Evolutionary conservation across 1,140 invertebrate genomes (phyloP).

Genomic region (Callitettix versicolor): DNA sequence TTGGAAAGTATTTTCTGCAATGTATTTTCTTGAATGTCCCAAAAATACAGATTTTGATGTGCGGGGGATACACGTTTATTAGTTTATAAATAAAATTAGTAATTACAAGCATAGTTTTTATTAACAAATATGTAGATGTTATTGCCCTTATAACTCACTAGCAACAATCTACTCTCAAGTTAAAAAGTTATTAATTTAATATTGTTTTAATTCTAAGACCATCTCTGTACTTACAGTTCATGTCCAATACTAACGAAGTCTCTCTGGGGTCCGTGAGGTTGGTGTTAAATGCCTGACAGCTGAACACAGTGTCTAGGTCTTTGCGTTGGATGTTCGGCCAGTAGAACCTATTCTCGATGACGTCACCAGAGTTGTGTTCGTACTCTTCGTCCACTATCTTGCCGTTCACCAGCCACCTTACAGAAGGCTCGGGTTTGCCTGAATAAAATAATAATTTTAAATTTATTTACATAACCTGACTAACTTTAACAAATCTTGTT

Average conservation of each 20-base stretch:
- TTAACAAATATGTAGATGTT: too few relatives aligned
- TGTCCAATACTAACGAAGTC: slow-evolving; percentile 61
- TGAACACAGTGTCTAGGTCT: slow-evolving; percentile 72
- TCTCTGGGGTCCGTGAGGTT: slow-evolving; percentile 63
- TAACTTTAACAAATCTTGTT: neutral
- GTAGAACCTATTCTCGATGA: slow-evolving; percentile 71
- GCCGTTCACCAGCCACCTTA: slow-evolving; percentile 60
- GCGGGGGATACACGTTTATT: too few relatives aligned
- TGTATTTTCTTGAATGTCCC: too few relatives aligned
- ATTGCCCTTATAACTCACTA: too few relatives aligned
- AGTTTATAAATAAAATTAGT: too few relatives aligned
- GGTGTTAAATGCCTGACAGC: slow-evolving; percentile 75
- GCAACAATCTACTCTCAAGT: too few relatives aligned
- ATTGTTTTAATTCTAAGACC: too few relatives aligned
- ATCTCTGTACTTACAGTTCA: slow-evolving; percentile 78
- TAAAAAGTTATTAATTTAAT: too few relatives aligned
- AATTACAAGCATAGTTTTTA: too few relatives aligned
- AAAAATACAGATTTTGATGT: too few relatives aligned
- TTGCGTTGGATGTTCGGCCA: slow-evolving; percentile 56
- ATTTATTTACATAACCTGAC: neutral
- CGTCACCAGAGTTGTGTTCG: slow-evolving; percentile 68
- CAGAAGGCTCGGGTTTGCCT: slow-evolving; percentile 42
- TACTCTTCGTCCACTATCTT: slow-evolving; percentile 63
- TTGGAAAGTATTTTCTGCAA: too few relatives aligned
- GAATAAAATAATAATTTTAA: slow-evolving; percentile 21